These are phyloP conservation scores for Octodon degus DNA, from an alignment of 2,113 vertebrate genomes.

Conservation along the genomic window DNA sequence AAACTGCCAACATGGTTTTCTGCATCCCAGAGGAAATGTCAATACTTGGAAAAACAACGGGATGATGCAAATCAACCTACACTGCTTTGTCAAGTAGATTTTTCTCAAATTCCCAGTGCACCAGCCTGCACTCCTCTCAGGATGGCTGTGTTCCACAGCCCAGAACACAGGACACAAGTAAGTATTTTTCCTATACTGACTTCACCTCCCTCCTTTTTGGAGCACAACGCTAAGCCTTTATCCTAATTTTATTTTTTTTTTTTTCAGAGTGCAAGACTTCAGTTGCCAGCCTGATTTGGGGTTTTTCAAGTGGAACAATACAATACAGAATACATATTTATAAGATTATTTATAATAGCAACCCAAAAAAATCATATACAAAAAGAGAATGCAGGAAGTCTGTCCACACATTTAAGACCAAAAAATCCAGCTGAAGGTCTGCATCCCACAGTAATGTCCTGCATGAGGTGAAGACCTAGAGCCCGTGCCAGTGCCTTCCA, in stretches of 20 bases:
- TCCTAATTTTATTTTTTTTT: neutral
- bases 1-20: neutral
- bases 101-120: neutral
- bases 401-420: too few species aligned
- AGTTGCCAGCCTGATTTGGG: neutral
- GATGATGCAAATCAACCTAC: neutral
- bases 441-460: too few species aligned
- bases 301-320: too few species aligned
- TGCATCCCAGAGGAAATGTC: neutral
- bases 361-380: too few species aligned
- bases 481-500: too few species aligned
- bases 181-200: neutral
- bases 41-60: neutral
- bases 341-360: too few species aligned
- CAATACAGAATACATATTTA: too few species aligned
- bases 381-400: too few species aligned
- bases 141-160: neutral
- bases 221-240: neutral
- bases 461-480: too few species aligned
- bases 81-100: neutral
- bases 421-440: too few species aligned
- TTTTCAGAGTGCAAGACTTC: neutral
- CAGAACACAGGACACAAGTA: neutral
- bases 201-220: neutral
- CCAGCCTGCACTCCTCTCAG: neutral